A percentile compares a stretch with the other conserved stretches of the same genome.
phyloP scores from a whole-genome alignment of 2,888 invertebrate genomes.

The Drosophila koepferae region DNA sequence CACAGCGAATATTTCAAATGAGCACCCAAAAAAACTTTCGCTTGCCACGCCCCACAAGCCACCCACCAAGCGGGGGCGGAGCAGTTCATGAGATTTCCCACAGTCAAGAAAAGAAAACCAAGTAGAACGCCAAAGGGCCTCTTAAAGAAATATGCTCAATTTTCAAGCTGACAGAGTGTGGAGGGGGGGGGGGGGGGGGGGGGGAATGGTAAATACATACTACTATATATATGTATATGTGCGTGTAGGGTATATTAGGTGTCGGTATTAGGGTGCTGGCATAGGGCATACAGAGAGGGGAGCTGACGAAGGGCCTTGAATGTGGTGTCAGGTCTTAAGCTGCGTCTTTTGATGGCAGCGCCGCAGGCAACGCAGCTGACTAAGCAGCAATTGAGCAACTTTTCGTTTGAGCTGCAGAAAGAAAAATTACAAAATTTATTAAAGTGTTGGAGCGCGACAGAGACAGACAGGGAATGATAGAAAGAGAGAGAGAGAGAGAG shows the following conservation, averaged over 20 bases:
- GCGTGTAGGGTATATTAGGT: conserved; percentile 10
- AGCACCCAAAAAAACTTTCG: conserved; percentile 59
- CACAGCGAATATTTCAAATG: conserved; percentile 53
- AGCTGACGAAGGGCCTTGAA: background rate
- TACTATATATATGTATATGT: background rate
- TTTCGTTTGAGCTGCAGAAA: conserved; percentile 21
- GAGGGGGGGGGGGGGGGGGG: background rate
- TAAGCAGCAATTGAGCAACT: conserved; percentile 36
- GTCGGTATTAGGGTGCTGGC: background rate
- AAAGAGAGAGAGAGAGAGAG: background rate
- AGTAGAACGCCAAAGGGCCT: conserved; percentile 44
- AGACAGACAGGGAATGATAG: background rate
- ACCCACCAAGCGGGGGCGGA: background rate
- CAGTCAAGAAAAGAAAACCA: conserved; percentile 5
- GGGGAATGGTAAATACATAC: background rate
- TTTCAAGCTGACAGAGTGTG: conserved; percentile 4
- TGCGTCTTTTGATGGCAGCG: conserved; percentile 52
- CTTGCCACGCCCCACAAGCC: conserved; percentile 24
- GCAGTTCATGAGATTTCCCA: conserved; percentile 55
- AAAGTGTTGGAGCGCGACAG: conserved; percentile 52
- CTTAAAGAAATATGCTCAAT: conserved; percentile 46
- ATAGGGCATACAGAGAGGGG: background rate
- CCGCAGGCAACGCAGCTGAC: conserved; percentile 36
- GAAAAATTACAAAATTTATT: conserved; percentile 76
- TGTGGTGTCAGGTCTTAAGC: conserved; percentile 26